phyloP scores from a whole-genome alignment of 1,140 invertebrate species.

The Sitobion miscanthi region DNA sequence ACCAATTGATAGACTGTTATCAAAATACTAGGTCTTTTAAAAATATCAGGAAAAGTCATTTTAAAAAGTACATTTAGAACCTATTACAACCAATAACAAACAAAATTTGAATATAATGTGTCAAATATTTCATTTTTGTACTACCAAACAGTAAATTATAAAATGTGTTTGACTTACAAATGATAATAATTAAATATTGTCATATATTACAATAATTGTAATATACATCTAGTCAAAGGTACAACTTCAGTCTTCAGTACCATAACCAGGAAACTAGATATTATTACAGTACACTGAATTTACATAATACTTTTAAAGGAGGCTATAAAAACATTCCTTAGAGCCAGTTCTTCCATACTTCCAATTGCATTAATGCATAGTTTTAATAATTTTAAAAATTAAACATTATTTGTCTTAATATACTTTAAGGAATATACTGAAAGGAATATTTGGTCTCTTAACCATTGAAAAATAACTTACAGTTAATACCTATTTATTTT shows the following conservation, averaged over 20 bases:
- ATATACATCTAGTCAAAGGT: background rate
- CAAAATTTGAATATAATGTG: background rate
- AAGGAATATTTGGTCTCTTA: conserved; percentile 17
- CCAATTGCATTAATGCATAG: background rate
- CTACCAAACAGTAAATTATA: background rate
- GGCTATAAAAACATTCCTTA: background rate
- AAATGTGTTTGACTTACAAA: background rate
- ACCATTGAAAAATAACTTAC: background rate
- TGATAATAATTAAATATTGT: background rate
- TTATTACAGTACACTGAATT: background rate
- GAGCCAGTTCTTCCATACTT: background rate
- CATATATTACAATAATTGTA: background rate
- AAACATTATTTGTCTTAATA: background rate
- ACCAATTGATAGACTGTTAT: conserved; percentile 29
- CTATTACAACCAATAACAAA: background rate
- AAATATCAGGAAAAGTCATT: background rate
- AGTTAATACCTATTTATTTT: background rate
- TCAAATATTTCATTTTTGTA: background rate
- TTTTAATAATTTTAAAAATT: background rate
- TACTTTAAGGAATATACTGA: background rate
- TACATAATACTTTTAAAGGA: background rate
- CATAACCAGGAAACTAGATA: background rate
- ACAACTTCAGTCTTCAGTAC: background rate
- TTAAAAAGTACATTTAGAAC: background rate
- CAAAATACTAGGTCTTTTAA: background rate